Evolutionary conservation across 1,140 invertebrate genomes (phyloP), one percentile per base, ranked within the genome.

Genomic region (Apis florea): DNA sequence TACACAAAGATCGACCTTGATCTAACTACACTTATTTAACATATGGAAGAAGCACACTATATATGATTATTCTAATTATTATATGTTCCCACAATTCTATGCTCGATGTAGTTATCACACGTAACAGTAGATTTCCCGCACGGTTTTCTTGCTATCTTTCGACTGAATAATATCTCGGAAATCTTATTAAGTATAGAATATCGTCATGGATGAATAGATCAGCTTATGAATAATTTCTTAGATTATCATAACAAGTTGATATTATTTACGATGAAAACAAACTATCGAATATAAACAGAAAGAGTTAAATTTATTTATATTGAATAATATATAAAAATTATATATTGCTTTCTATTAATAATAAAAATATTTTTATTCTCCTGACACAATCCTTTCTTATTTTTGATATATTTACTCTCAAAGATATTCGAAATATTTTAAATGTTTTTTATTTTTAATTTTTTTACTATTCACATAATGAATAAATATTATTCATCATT

Each of bases 1-100:
- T 49, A 54, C 17, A 19, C 17, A 19, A 24, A 49, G 49, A 51
- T 13, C 2, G 67, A 66, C 85, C 85, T 86, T 83, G 84, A 54
- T 77, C 26, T 77, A 51, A 77, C n/a, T 64, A 58, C 73, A 77
- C 73, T 56, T 49, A 67, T 77, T 82, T 69, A 77, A 63, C 51
- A 70, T 51, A 77, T 69, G 73, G 66, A 73, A 19, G 58, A 31
- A 66, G 63, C 47, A n/a, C 51, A 40, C 31, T 40, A 40, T 40
- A 40, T 73, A 51, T 73, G 85, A 83, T 72, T 59, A 24, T 64
- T 86, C 85, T 86, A 89, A 91, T 92, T 91, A 86, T 88, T 89
- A 74, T 31, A n/a, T 67, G 85, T 92, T 92, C 88, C 91, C 91
- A 91, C 91, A 89, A 90, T 91, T 90, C 83, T 84, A 87, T 88